A percentile compares a stretch with the other conserved stretches of the same genome.
phyloP scores from a whole-genome alignment of 2,888 invertebrate species.

The Pachymerium ferrugineum region DNA sequence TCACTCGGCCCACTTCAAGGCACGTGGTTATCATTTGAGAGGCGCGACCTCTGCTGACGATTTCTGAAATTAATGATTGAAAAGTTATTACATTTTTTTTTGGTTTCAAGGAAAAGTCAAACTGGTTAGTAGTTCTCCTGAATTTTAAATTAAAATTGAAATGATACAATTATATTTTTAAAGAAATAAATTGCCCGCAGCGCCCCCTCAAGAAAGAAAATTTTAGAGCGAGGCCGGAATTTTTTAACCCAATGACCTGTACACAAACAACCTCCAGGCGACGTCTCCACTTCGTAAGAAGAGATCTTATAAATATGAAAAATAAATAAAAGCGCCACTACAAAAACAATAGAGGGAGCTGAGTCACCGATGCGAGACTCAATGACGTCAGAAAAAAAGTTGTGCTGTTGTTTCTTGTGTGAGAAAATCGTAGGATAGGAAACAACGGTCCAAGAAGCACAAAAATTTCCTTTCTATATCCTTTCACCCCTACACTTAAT shows the following conservation, averaged over 20 bases:
- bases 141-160: too few species aligned
- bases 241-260: slow-evolving; percentile 2
- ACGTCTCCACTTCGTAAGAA: background rate
- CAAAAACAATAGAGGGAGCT: background rate
- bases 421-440: background rate
- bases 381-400: background rate
- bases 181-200: background rate
- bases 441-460: background rate
- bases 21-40: too few species aligned
- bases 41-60: too few species aligned
- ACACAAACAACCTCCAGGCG: background rate
- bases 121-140: too few species aligned
- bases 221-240: background rate
- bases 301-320: background rate
- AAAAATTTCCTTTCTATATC: background rate
- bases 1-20: too few species aligned
- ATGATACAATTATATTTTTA: too few species aligned
- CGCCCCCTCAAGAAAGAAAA: background rate
- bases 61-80: too few species aligned
- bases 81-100: too few species aligned
- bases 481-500: background rate
- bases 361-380: background rate
- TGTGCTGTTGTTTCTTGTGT: background rate
- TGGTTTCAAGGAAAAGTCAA: too few species aligned
- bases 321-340: too few species aligned